Evolutionary conservation across 2,888 invertebrate genomes (phyloP).

Genomic region (Torymus tubicola): DNA sequence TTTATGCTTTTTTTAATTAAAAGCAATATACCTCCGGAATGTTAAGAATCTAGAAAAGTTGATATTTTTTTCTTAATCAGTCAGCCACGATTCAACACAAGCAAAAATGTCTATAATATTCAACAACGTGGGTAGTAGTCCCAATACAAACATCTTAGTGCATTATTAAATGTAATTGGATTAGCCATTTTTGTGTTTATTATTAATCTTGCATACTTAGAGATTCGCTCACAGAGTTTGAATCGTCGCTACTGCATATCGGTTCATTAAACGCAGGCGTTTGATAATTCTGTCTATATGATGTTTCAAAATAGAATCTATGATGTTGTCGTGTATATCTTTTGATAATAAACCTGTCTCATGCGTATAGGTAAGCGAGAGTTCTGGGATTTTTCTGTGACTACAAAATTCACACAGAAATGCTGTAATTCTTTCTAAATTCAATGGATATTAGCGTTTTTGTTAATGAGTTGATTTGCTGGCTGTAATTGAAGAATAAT

Average conservation of each 20-base stretch:
- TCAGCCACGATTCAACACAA: constrained; percentile 38
- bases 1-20: constrained; percentile 22
- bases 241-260: no score
- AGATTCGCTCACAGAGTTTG: no score
- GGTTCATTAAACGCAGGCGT: no score
- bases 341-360: neutral
- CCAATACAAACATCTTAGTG: constrained; percentile 1
- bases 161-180: neutral
- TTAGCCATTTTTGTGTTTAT: neutral
- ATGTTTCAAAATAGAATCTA: neutral
- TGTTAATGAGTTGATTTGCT: no score
- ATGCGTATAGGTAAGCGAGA: neutral
- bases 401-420: neutral
- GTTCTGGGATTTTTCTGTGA: neutral
- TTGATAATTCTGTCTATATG: constrained; percentile 17
- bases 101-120: constrained; percentile 15
- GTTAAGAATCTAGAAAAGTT: constrained; percentile 31
- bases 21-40: constrained; percentile 29
- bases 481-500: no score
- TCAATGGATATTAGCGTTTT: no score
- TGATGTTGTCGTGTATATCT: no score
- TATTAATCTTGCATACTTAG: no score
- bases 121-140: neutral
- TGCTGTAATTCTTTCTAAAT: no score
- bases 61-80: neutral